Evolutionary conservation across 2,113 vertebrate genomes (phyloP).

Genomic region (cattle (Bos taurus)): ARS-UCD2.0 NC_037354.1:8822001-8822500

Average conservation of each 20-base stretch:
- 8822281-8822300: not conserved
- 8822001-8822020: not conserved
- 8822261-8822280: not conserved
- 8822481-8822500: not conserved
- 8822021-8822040: not conserved
- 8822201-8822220: not conserved
- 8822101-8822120: constrained; percentile 7
- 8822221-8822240: not conserved
- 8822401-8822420: not conserved
- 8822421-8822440: not conserved
- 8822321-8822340: not conserved
- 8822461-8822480: not conserved
- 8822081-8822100: not conserved
- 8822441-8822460: constrained; percentile 7
- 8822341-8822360: not conserved
- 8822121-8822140: constrained; percentile 26
- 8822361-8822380: not conserved
- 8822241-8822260: not conserved
- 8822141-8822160: not conserved
- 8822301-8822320: not conserved
- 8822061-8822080: constrained; percentile 33
- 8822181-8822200: not conserved
- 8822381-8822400: not conserved
- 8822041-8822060: not conserved
- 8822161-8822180: not conserved